phyloP scores from a whole-genome alignment of 2,113 vertebrate species.

The Bujurquina vittata region DNA sequence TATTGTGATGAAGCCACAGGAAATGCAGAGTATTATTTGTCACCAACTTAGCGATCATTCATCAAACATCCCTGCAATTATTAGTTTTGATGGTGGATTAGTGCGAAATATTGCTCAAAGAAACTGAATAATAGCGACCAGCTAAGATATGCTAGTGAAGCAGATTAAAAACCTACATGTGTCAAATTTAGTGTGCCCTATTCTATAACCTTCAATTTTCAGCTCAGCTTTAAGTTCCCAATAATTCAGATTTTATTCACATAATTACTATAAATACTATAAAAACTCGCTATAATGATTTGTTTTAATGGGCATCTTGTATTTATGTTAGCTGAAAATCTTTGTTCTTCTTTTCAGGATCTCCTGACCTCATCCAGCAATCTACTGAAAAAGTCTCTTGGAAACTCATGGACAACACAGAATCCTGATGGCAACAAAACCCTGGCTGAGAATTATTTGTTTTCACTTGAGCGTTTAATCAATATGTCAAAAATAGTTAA shows the following conservation, averaged over 20 bases:
- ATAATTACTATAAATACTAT: neutral
- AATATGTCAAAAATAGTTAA: slow-evolving; percentile 1
- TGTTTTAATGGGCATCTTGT: neutral
- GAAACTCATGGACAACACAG: neutral
- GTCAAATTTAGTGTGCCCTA: too few species aligned
- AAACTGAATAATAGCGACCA: neutral
- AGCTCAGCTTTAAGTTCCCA: neutral
- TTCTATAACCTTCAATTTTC: too few species aligned
- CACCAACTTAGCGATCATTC: neutral
- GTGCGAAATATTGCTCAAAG: neutral
- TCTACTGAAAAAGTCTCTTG: slow-evolving; percentile 60
- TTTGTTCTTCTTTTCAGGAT: slow-evolving; percentile 75
- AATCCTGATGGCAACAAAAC: accelerated
- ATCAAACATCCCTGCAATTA: too few species aligned
- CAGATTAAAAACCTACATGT: neutral
- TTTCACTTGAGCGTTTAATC: slow-evolving; percentile 80
- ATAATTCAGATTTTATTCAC: neutral
- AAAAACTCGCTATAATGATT: neutral
- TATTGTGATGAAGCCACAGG: neutral
- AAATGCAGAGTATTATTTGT: neutral
- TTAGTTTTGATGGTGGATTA: neutral
- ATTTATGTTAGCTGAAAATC: neutral
- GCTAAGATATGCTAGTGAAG: neutral
- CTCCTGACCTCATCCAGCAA: slow-evolving; percentile 78
- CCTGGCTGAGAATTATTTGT: slow-evolving; percentile 75